Evolutionary conservation across 2,797 vertebrate species (phyloP), one percentile per base, ranked within the genome.

Genomic region (Muscicapa comitata): DNA sequence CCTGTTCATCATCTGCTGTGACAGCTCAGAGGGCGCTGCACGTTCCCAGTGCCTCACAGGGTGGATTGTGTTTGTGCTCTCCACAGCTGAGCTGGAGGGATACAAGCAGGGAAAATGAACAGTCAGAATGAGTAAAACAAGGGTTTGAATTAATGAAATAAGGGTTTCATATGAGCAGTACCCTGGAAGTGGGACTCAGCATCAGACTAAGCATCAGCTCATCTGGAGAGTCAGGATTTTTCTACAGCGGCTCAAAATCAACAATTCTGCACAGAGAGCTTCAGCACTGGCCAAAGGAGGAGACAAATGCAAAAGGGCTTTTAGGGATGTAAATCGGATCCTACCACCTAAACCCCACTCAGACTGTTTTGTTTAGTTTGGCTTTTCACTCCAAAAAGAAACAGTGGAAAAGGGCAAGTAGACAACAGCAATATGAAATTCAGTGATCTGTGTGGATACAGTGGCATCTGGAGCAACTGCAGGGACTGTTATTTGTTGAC

Each of bases 131-230:
- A 89, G 17, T 63, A 67, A 81, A 81, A 26, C 23, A 29, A n/a
- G 31, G 15, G 2, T 76, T 62, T 90, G 43, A 59, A 67, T 45
- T 7, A 87, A 13, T 78, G 63, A 87, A 86, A 37, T 9, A 19
- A 42, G 24, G 15, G 6, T 61, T 70, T 93, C 8, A 2, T 31
- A 7, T 20, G 33, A 87, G 37, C 5, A 10, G 17, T 70, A 0
- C 8, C 4, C 23, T 86, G 37, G 19, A 66, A 40, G 13, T 73
- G 53, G 53, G 14, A 55, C 74, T 83, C 35, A 54, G 8, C 28
- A 31, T 62, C 48, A 0, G 0, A 6, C 25, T 35, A 62, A 62
- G 42, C 63, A 40, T 4, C 57, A 21, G 1, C 5, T 65, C n/a
- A 8, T 58, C 24, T 59, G 40, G n/a, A 70, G 38, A n/a, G 24